Conservation (phyloP, 2,797 vertebrate genomes). For the Antrozous pallidus region DNA sequence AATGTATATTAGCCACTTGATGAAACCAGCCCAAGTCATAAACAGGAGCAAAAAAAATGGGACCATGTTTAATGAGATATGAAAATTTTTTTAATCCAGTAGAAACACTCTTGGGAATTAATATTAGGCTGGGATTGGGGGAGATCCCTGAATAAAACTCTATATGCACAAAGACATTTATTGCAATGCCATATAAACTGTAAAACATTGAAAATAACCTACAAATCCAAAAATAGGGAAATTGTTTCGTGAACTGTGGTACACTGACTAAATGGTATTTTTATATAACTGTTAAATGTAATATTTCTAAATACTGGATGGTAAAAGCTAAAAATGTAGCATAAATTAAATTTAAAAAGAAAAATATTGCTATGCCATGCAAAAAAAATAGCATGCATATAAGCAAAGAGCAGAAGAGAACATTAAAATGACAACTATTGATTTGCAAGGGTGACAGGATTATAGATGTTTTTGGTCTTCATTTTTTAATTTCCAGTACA, state of each 20-base stretch:
- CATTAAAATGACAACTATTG: conserved; percentile 30
- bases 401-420: not conserved
- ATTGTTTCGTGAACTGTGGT: conserved; percentile 7
- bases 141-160: not conserved
- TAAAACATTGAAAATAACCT: conserved; percentile 18
- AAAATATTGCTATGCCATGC: not conserved
- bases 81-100: conserved; percentile 30
- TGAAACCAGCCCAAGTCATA: conserved; percentile 1
- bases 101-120: not conserved
- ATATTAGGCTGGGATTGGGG: not conserved
- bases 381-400: conserved; percentile 37
- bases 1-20: not conserved
- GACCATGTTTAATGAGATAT: not conserved
- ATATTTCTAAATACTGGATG: conserved; percentile 13
- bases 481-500: conserved; percentile 14
- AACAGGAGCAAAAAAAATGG: not conserved
- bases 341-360: not conserved
- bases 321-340: conserved; percentile 20
- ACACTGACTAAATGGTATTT: not conserved
- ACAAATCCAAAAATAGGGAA: conserved; percentile 10
- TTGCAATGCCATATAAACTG: not conserved
- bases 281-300: conserved; percentile 33
- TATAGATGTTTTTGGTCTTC: not conserved
- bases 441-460: not conserved
- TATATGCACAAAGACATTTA: conserved; percentile 7